These are phyloP conservation scores for Paramormyrops kingsleyae DNA, from an alignment of 2,113 vertebrate species.

Conservation along the genomic window DNA sequence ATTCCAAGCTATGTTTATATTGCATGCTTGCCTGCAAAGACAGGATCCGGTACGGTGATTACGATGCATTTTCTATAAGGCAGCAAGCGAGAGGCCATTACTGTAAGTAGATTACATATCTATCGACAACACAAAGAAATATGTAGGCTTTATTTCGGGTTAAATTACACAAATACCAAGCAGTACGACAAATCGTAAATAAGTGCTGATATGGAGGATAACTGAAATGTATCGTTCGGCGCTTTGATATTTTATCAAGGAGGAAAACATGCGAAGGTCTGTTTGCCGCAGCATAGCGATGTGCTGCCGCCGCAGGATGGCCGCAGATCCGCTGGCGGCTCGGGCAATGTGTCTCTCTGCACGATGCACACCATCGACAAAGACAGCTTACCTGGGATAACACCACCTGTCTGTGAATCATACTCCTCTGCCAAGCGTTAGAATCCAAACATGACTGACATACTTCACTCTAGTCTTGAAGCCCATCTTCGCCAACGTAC, in stretches of 20 bases:
- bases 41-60: not conserved
- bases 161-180: not conserved
- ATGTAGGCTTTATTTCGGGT: not conserved
- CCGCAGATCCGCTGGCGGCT: not conserved
- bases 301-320: not conserved
- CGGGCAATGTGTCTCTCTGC: not conserved
- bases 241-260: not conserved
- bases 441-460: conserved; percentile 21
- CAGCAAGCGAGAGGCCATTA: not conserved
- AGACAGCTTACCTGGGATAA: conserved; percentile 38
- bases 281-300: not conserved
- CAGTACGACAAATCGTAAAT: not conserved
- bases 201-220: not conserved
- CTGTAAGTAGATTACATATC: not conserved
- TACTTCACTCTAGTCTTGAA: conserved; percentile 13
- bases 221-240: not conserved
- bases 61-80: not conserved
- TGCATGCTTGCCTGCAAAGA: not conserved
- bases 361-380: not conserved
- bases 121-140: not conserved
- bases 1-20: not conserved
- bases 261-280: not conserved
- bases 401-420: conserved; percentile 46
- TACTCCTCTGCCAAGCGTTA: conserved; percentile 29
- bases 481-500: not conserved